These are phyloP conservation scores for Dendroctonus ponderosae DNA, from an alignment of 1,140 invertebrate genomes.

Conservation along the genomic window DNA sequence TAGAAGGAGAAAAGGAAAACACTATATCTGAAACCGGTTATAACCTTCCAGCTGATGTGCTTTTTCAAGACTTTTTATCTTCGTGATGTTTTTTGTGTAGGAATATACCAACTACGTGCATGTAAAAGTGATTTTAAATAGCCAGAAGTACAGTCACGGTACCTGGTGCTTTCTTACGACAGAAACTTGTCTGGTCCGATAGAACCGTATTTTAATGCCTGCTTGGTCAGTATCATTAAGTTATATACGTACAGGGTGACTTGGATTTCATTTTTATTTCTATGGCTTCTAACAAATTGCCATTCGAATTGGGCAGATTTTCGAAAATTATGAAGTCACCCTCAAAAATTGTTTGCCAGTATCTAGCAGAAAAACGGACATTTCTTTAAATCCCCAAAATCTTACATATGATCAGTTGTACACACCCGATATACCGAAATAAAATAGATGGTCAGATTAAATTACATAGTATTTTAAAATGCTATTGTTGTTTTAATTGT, in stretches of 20 bases:
- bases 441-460: constrained; percentile 22
- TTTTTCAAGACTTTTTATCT: constrained; percentile 44
- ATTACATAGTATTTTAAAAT: constrained; percentile 20
- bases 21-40: constrained; percentile 46
- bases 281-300: too few relatives aligned
- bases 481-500: constrained; percentile 26
- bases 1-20: constrained; percentile 45
- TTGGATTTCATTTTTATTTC: too few relatives aligned
- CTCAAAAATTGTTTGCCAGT: too few relatives aligned
- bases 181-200: constrained; percentile 38
- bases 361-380: too few relatives aligned
- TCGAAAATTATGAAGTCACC: too few relatives aligned
- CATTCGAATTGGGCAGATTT: too few relatives aligned
- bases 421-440: constrained; percentile 2
- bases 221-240: constrained; percentile 43
- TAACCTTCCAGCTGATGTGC: constrained; percentile 49
- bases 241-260: constrained; percentile 23
- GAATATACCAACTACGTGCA: constrained; percentile 44
- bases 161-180: constrained; percentile 21
- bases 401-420: too few relatives aligned
- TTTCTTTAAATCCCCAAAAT: too few relatives aligned
- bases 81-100: constrained; percentile 42
- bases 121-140: constrained; percentile 43
- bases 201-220: constrained; percentile 42
- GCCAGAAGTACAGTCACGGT: constrained; percentile 33